Evolutionary conservation across 1,140 invertebrate genomes (phyloP).

Genomic region (Drosophila sechellia): DNA sequence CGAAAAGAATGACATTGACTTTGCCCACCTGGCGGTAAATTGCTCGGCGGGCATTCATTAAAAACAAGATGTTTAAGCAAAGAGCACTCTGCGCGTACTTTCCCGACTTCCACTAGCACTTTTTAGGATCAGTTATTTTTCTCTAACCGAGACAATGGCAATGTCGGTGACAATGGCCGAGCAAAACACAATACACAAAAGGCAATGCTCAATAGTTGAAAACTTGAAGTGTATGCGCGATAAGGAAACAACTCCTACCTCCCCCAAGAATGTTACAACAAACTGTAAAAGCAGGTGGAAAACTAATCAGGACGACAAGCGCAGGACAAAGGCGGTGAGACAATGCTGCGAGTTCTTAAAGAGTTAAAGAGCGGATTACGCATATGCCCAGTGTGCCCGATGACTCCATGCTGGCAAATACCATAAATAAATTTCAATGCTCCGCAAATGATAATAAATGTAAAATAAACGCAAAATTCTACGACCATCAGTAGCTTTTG

Average conservation of each 20-base stretch:
- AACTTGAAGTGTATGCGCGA: slow-evolving; percentile 64
- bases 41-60: slow-evolving; percentile 71
- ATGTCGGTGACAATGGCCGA: slow-evolving; percentile 37
- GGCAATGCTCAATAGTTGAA: slow-evolving; percentile 66
- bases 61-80: slow-evolving; percentile 51
- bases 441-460: slow-evolving; percentile 81
- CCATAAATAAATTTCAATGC: slow-evolving; percentile 79
- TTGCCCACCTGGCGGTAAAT: slow-evolving; percentile 79
- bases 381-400: slow-evolving; percentile 54
- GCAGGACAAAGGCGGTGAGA: slow-evolving; percentile 53
- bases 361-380: slow-evolving; percentile 54
- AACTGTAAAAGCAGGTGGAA: slow-evolving; percentile 32
- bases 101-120: slow-evolving; percentile 52
- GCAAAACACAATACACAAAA: slow-evolving; percentile 53
- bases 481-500: slow-evolving; percentile 25
- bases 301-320: slow-evolving; percentile 69
- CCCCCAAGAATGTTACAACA: slow-evolving; percentile 37
- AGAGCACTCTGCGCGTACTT: slow-evolving; percentile 4
- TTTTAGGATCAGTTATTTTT: slow-evolving; percentile 66
- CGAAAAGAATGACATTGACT: slow-evolving; percentile 75
- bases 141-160: slow-evolving; percentile 31
- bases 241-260: slow-evolving; percentile 46
- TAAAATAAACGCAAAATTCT: slow-evolving; percentile 77
- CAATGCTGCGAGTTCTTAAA: slow-evolving; percentile 52
- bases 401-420: slow-evolving; percentile 22